phyloP scores from a whole-genome alignment of 2,888 invertebrate species.

The Cylloceria caligata region DNA sequence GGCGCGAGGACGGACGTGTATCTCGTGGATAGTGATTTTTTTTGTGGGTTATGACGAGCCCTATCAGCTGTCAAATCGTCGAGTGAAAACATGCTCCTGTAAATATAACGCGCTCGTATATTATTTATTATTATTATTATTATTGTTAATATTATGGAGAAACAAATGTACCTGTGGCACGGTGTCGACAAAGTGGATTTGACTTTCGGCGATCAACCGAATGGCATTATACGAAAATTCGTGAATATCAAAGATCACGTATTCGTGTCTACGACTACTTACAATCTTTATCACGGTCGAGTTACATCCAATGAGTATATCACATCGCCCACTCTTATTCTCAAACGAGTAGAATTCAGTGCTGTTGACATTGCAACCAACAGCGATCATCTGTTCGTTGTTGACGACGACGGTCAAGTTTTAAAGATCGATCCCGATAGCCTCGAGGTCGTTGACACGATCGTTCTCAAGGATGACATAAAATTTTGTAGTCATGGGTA shows the following conservation, averaged over 20 bases:
- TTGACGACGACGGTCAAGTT: constrained; percentile 88
- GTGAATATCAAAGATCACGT: constrained; percentile 84
- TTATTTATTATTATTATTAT: constrained; percentile 42
- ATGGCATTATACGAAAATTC: constrained; percentile 84
- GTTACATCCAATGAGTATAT: constrained; percentile 75
- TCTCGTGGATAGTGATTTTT: constrained; percentile 48
- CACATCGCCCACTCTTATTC: constrained; percentile 84
- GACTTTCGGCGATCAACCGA: constrained; percentile 76
- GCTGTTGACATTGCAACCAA: constrained; percentile 89
- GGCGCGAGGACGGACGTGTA: constrained; percentile 42
- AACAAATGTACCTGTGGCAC: constrained; percentile 80
- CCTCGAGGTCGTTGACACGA: constrained; percentile 87
- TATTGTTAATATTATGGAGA: constrained; percentile 72
- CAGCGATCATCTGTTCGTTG: constrained; percentile 87
- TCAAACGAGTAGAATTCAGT: constrained; percentile 85
- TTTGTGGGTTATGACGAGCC: constrained; percentile 46
- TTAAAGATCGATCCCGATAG: constrained; percentile 86
- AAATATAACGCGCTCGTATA: constrained; percentile 1
- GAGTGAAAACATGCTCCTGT: constrained; percentile 29
- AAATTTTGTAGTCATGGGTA: constrained; percentile 88
- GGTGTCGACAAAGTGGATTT: constrained; percentile 80
- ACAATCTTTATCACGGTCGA: constrained; percentile 84
- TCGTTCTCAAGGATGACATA: constrained; percentile 88
- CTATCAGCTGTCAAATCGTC: constrained; percentile 34
- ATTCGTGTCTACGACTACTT: constrained; percentile 84